Base-by-base conservation (phyloP, 2,797 vertebrate genomes). In the Tadarida brasiliensis region DNA sequence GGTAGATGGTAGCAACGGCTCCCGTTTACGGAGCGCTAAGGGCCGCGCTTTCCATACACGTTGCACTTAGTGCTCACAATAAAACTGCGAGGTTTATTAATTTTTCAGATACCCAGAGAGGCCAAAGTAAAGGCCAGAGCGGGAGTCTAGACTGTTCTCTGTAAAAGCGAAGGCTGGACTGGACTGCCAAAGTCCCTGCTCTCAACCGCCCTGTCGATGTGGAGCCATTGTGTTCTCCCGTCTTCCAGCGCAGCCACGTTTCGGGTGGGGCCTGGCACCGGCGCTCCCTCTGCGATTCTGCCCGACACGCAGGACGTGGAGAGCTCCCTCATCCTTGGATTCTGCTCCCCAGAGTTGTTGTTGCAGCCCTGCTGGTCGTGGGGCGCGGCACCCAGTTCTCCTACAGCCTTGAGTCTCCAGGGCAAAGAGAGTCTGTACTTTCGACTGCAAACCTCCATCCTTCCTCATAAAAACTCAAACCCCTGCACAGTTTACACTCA, bases 101-200 rank as follows among this genome's bases (percentile, higher is more conserved):
- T 57, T 92, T 92, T 71, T 77, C 81, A 77, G 87, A 61, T 47
- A 68, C 83, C 47, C 51, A 49, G 78, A 82, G 61, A 90, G 82
- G 56, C 83, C 67, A 56, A 63, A 30, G 24, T 14, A 63, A 93
- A 44, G 61, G 57, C 39, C 63, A n/a, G 49, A 86, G 54, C 20
- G 11, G 28, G 59, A 56, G 6, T 14, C 19, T 28, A 8, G 51
- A 70, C 12, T 70, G 71, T 28, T 70, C 65, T 68, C 35, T 54
- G 35, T 22, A 44, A 33, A 59, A 86, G 28, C 71, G 65, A 61
- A 95, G 70, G 3, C 15, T n/a, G 33, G 68, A 49, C 28, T n/a
- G n/a, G 59, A 20, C 61, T 11, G 10, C 28, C 10, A 26, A 54
- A 20, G 63, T 33, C 16, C 49, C 19, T 16, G 61, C 12, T 59